Base-by-base conservation (phyloP, 2,888 invertebrate genomes). In the Dasysyrphus tricinctus region DNA sequence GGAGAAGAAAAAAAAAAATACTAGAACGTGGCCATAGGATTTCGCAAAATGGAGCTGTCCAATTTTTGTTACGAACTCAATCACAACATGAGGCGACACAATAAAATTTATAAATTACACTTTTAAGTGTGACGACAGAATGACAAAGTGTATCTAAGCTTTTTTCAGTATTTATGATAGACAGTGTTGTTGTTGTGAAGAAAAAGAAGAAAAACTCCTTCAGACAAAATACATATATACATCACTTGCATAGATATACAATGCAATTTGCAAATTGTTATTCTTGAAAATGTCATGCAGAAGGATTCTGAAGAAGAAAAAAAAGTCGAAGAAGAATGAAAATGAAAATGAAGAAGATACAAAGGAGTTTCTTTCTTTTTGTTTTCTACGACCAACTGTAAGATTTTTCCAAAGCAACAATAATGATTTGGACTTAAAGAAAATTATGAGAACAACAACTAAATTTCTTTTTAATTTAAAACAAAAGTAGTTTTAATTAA, bases 61-160 rank as follows among this genome's bases (percentile, higher is more conserved):
- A 81, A 85, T 80, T 81, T 80, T 16, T 32, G 24, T 39, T 29
- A 63, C 29, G 16, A 16, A 57, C 12, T 24, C 56, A 54, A 49
- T 32, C 54, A 42, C 54, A 75, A 80, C 73, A 76, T 59, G 59
- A 65, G 65, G 79, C 49, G 65, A 73, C 77, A 82, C 78, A 86
- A 86, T 82, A 82, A 86, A 82, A 86, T 86, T 86, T 86, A 86
- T 79, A 78, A 82, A 86, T 86, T 86, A 78, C 82, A 82, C 86
- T 82, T 86, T 79, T 86, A 82, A 86, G 82, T 82, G 82, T 82
- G 86, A 79, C 70, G 86, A 86, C 86, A 82, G 78, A 56, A 82
- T 79, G 82, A 86, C 86, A 86, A 82, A 86, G 86, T 86, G 82
- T 72, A 70, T 81, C 81, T 77, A 49, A 61, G 19, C 42, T n/a